These are phyloP conservation scores for Fregata magnificens DNA, from an alignment of 2,113 vertebrate genomes.

Conservation along the genomic window DNA sequence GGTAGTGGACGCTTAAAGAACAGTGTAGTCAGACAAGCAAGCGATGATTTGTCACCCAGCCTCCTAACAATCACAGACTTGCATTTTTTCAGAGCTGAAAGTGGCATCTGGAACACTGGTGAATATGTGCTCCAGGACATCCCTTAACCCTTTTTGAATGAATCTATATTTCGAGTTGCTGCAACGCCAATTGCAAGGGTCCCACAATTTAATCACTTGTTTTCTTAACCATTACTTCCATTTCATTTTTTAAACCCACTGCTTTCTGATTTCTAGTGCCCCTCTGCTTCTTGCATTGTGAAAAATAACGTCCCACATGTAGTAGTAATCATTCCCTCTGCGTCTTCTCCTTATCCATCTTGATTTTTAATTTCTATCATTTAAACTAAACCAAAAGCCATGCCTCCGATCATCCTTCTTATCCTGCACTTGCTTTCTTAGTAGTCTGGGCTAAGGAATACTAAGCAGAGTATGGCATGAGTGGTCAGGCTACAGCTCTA, in stretches of 20 bases:
- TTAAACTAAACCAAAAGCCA: neutral
- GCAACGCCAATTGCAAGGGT: neutral
- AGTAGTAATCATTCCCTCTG: neutral
- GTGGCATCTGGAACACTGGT: neutral
- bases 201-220: neutral
- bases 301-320: neutral
- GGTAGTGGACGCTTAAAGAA: neutral
- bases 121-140: neutral
- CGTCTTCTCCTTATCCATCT: neutral
- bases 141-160: neutral
- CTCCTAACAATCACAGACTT: neutral
- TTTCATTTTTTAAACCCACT: neutral
- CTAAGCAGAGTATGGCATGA: neutral
- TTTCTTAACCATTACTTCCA: neutral
- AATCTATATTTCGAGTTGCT: fast-evolving
- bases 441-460: neutral
- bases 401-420: neutral
- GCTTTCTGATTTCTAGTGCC: neutral
- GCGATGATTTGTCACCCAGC: neutral
- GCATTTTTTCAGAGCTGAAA: neutral
- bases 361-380: neutral
- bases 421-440: neutral
- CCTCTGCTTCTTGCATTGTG: neutral
- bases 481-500: neutral
- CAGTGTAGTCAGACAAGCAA: fast-evolving